Percentiles rank a stretch among this genome's conserved stretches.
Conservation (phyloP, 2,797 vertebrate genomes). For the Pseudochirops corinnae region DNA sequence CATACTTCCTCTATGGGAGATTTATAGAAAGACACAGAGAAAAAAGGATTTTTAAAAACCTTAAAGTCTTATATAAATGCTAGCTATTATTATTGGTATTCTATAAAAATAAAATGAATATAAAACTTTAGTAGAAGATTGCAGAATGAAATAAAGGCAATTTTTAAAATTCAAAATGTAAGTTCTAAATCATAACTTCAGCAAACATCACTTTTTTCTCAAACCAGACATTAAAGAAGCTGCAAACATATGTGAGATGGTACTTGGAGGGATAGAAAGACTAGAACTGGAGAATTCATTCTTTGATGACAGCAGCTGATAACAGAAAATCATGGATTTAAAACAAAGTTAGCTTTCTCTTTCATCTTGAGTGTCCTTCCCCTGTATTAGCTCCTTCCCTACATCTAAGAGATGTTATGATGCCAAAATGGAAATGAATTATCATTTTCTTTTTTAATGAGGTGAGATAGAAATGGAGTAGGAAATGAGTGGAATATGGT, state of each 20-base stretch:
- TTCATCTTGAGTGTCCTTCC: conserved; percentile 9
- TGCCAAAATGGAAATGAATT: background rate
- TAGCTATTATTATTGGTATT: background rate
- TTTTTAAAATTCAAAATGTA: background rate
- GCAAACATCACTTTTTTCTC: background rate
- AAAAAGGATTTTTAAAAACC: background rate
- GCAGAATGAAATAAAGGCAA: background rate
- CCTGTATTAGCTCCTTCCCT: background rate
- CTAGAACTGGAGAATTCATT: conserved; percentile 16
- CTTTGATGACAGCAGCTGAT: background rate
- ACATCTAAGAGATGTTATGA: background rate
- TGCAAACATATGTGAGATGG: background rate
- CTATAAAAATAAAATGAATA: background rate
- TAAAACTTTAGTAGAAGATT: background rate
- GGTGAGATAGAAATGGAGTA: background rate
- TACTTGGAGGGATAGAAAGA: background rate
- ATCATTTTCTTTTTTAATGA: background rate
- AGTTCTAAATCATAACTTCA: background rate
- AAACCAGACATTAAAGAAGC: background rate
- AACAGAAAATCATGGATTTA: background rate
- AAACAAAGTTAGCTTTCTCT: background rate
- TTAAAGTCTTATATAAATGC: background rate
- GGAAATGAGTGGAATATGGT: background rate
- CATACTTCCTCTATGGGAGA: background rate
- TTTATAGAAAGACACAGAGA: background rate